Conservation (phyloP, 2,113 vertebrate genomes). For the Etheostoma cragini region DNA sequence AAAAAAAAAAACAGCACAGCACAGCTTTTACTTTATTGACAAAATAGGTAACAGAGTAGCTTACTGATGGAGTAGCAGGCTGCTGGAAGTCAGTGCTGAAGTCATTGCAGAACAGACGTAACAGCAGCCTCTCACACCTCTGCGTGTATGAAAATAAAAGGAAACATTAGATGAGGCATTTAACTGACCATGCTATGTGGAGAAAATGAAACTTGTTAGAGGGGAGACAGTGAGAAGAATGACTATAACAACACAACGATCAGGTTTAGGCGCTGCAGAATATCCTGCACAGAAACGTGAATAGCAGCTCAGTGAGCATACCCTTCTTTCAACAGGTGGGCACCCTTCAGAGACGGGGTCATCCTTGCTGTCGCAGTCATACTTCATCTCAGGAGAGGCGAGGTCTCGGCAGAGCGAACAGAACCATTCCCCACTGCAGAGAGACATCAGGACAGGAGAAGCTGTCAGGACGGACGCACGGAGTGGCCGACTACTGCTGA, state of each 20-base stretch:
- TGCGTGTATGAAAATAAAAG: slow-evolving; percentile 48
- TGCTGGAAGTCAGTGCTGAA: slow-evolving; percentile 97
- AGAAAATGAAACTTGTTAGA: not conserved
- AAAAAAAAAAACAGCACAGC: not conserved
- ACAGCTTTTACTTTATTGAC: not conserved
- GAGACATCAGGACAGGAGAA: slow-evolving; percentile 6
- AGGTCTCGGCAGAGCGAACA: slow-evolving; percentile 94
- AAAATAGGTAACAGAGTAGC: slow-evolving; percentile 16
- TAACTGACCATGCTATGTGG: not conserved
- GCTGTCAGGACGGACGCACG: not conserved
- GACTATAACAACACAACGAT: not conserved
- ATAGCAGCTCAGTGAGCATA: slow-evolving; percentile 34
- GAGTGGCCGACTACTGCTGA: not conserved
- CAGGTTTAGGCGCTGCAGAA: not conserved
- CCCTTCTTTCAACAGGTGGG: slow-evolving; percentile 87
- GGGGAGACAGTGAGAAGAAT: not conserved
- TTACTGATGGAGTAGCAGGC: slow-evolving; percentile 91
- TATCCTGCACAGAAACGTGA: not conserved
- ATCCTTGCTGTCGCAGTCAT: slow-evolving; percentile 86
- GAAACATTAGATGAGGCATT: not conserved
- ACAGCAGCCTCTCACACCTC: slow-evolving; percentile 93
- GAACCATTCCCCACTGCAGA: slow-evolving; percentile 94
- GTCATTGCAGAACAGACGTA: slow-evolving; percentile 93
- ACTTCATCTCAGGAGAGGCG: slow-evolving; percentile 90
- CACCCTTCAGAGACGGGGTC: slow-evolving; percentile 71